Conservation (phyloP, 2,113 vertebrate species). For the Ammodytes dubius region DNA sequence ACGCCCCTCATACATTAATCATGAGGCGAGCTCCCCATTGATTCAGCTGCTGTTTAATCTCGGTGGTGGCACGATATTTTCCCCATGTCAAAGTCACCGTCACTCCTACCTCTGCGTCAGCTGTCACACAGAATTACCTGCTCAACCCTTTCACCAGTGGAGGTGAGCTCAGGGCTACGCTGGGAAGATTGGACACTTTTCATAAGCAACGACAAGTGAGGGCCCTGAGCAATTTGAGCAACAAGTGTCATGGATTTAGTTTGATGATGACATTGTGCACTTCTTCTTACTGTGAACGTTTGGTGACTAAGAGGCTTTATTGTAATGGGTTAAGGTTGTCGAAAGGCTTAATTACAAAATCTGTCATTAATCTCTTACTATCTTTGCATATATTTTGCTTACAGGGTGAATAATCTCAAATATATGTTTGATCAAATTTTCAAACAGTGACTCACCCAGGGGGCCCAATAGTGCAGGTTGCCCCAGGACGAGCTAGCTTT, state of each 20-base stretch:
- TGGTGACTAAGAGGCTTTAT: neutral
- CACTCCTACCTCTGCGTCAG: conserved; percentile 53
- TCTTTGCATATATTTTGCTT: neutral
- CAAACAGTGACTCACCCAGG: no score
- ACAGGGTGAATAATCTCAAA: no score
- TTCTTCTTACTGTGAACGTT: neutral
- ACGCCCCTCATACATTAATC: conserved; percentile 69
- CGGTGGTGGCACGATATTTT: conserved; percentile 60
- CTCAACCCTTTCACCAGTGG: conserved; percentile 36
- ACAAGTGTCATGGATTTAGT: neutral
- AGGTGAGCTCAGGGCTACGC: conserved; percentile 47
- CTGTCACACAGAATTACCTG: conserved; percentile 62
- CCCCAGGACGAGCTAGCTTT: no score
- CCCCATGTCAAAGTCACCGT: conserved; percentile 68
- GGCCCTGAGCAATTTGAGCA: conserved; percentile 5
- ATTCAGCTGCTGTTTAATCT: conserved; percentile 78
- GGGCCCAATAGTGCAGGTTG: no score
- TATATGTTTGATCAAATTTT: no score
- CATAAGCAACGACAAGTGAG: conserved; percentile 5
- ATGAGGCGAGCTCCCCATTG: conserved; percentile 68
- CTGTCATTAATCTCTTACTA: no score
- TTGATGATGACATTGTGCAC: conserved; percentile 10
- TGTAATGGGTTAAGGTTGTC: neutral
- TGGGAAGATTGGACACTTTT: conserved; percentile 34
- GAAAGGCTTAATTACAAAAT: no score